Conservation (phyloP, 2,797 vertebrate species). For the Leontocebus nigricollis region DNA sequence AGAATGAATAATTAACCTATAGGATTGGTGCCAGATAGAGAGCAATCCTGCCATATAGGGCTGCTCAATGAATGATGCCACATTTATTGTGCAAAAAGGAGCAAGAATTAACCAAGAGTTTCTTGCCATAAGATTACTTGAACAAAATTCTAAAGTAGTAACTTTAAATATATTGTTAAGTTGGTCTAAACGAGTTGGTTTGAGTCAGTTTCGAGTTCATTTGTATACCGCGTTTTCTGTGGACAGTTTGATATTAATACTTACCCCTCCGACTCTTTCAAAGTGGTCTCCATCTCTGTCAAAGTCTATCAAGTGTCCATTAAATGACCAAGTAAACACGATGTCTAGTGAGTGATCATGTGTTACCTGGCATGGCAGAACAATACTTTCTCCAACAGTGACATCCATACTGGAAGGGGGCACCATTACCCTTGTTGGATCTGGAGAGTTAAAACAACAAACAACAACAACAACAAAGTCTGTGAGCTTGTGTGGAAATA, state of each 20-base stretch:
- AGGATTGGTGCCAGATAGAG: not conserved
- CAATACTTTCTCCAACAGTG: slow-evolving; percentile 96
- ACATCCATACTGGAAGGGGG: slow-evolving; percentile 94
- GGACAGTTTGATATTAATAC: slow-evolving; percentile 78
- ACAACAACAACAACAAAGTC: accelerated
- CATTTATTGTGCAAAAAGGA: not conserved
- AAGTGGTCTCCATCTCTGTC: slow-evolving; percentile 96
- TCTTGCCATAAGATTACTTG: not conserved
- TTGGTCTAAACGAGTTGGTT: not conserved
- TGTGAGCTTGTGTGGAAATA: not conserved
- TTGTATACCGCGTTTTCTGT: accelerated
- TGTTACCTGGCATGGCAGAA: slow-evolving; percentile 95
- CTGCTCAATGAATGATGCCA: not conserved
- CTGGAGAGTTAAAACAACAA: slow-evolving; percentile 82
- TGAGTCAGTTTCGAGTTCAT: not conserved
- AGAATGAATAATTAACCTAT: not conserved
- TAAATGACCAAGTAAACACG: slow-evolving; percentile 97
- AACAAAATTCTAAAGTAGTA: not conserved
- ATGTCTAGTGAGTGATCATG: slow-evolving; percentile 95
- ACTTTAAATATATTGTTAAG: not conserved
- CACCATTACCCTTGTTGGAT: slow-evolving; percentile 93
- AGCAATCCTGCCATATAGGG: not conserved
- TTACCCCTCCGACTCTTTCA: slow-evolving; percentile 98
- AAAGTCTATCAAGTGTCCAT: slow-evolving; percentile 96
- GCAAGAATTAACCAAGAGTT: not conserved